phyloP scores from a whole-genome alignment of 1,140 invertebrate species.

The Tetranychus urticae region DNA sequence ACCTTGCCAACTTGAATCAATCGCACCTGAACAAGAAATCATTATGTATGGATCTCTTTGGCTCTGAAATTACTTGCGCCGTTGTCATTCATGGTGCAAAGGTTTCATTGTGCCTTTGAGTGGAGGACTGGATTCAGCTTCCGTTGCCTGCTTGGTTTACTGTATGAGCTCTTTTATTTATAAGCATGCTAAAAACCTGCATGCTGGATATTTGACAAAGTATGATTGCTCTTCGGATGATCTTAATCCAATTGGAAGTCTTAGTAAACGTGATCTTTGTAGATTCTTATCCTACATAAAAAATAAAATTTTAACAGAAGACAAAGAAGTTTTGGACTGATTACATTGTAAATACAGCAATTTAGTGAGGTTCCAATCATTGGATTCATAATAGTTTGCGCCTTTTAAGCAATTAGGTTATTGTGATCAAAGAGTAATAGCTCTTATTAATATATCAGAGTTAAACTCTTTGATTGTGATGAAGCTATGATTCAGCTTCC shows the following conservation, averaged over 20 bases:
- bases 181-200: slow-evolving; percentile 19
- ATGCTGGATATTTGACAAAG: slow-evolving; percentile 94
- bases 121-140: slow-evolving; percentile 91
- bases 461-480: no score
- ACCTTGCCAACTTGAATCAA: neutral
- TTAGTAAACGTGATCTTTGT: slow-evolving; percentile 80
- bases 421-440: no score
- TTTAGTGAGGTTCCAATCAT: no score
- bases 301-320: slow-evolving; percentile 38
- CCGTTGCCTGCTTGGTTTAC: slow-evolving; percentile 75
- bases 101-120: slow-evolving; percentile 92
- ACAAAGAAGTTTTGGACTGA: slow-evolving; percentile 15
- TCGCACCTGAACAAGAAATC: slow-evolving; percentile 55
- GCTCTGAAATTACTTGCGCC: slow-evolving; percentile 90
- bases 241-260: slow-evolving; percentile 93
- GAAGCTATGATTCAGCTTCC: no score
- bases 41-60: slow-evolving; percentile 75
- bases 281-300: slow-evolving; percentile 33
- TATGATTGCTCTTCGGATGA: slow-evolving; percentile 99
- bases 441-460: no score
- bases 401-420: no score
- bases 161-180: slow-evolving; percentile 84
- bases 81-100: slow-evolving; percentile 40
- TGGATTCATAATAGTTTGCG: no score
- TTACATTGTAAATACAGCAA: no score